Percentiles rank a stretch among this genome's conserved stretches.
These are phyloP conservation scores for Microctenopoma stevenorrisi DNA, from an alignment of 2,797 vertebrate genomes.

Conservation along the genomic window DNA sequence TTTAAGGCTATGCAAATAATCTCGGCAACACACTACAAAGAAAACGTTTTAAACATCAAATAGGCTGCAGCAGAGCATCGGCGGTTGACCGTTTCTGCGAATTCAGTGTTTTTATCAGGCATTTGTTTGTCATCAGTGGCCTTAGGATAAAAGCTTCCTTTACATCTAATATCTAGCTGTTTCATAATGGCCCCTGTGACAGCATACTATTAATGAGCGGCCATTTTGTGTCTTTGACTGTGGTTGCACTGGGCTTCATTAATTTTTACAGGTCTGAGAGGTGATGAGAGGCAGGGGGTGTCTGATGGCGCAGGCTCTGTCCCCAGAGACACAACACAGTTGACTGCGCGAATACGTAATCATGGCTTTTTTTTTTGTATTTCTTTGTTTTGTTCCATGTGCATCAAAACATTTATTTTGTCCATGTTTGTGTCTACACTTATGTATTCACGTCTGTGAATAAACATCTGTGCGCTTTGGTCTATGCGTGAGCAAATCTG, in stretches of 20 bases:
- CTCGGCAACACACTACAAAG: constrained; percentile 39
- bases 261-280: constrained; percentile 68
- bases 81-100: constrained; percentile 14
- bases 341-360: constrained; percentile 35
- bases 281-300: constrained; percentile 39
- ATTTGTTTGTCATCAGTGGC: constrained; percentile 54
- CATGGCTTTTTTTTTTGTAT: neutral
- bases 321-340: constrained; percentile 53
- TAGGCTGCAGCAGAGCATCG: neutral
- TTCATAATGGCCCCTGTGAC: constrained; percentile 69
- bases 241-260: constrained; percentile 81
- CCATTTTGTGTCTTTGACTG: constrained; percentile 81
- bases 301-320: constrained; percentile 35
- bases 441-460: neutral
- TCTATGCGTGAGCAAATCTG: neutral
- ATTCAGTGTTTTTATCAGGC: constrained; percentile 32
- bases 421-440: neutral
- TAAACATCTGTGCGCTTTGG: neutral
- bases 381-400: neutral
- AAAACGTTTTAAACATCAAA: constrained; percentile 44
- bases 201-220: constrained; percentile 81
- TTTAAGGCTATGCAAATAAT: constrained; percentile 60
- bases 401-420: neutral
- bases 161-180: constrained; percentile 66
- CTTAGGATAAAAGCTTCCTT: constrained; percentile 44